Conservation (phyloP, 2,888 invertebrate genomes). For the Parnassius glacialis region DNA sequence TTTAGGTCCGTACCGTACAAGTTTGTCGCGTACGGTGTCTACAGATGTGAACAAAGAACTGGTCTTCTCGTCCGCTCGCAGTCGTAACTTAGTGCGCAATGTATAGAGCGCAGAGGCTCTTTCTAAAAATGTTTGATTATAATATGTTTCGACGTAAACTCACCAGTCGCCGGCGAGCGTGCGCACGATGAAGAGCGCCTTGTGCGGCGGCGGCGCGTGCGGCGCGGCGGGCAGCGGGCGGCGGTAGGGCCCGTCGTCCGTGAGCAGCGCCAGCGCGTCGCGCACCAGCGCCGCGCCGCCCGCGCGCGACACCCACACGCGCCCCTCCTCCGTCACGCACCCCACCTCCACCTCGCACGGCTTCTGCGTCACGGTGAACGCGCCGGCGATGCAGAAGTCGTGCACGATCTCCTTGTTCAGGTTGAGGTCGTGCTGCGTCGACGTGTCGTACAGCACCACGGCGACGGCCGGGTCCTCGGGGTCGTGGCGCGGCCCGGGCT, state of each 20-base stretch:
- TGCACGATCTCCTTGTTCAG: constrained; percentile 82
- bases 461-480: constrained; percentile 74
- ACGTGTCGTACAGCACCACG: constrained; percentile 84
- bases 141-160: too few relatives aligned
- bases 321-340: constrained; percentile 72
- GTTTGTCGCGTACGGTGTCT: too few relatives aligned
- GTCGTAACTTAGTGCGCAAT: too few relatives aligned
- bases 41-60: too few relatives aligned
- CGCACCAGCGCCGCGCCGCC: constrained; percentile 68
- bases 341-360: constrained; percentile 71
- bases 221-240: constrained; percentile 72
- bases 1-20: too few relatives aligned
- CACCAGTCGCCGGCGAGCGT: constrained; percentile 75
- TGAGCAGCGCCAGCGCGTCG: constrained; percentile 64
- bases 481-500: constrained; percentile 66
- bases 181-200: constrained; percentile 73
- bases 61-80: too few relatives aligned
- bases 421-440: constrained; percentile 83
- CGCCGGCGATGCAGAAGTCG: constrained; percentile 68
- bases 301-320: constrained; percentile 71
- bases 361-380: constrained; percentile 63
- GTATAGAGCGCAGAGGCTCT: too few relatives aligned
- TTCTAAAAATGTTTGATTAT: too few relatives aligned
- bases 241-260: constrained; percentile 64
- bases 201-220: constrained; percentile 56